phyloP scores from a whole-genome alignment of 1,140 invertebrate species.

The Leucophenga varia region DNA sequence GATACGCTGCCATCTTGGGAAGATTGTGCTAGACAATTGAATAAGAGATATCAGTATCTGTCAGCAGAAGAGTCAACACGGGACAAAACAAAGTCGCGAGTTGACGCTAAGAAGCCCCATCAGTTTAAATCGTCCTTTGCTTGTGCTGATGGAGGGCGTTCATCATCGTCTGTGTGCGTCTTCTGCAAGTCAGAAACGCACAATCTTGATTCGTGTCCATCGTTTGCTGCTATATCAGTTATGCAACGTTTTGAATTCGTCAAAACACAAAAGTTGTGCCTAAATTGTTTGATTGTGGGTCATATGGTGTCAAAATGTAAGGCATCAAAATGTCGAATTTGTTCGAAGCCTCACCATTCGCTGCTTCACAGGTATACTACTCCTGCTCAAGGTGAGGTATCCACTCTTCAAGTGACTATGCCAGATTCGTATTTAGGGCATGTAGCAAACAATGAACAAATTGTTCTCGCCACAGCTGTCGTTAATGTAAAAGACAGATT shows the following conservation, averaged over 20 bases:
- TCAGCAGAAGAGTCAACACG: constrained; percentile 6
- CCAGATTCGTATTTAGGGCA: background rate
- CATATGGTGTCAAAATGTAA: no score
- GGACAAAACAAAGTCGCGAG: background rate
- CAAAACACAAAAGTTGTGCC: no score
- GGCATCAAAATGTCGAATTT: constrained; percentile 7
- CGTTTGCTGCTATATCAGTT: background rate
- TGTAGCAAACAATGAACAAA: background rate
- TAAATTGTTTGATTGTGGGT: constrained; percentile 6
- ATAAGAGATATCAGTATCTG: constrained; percentile 7
- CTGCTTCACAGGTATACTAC: constrained; percentile 6
- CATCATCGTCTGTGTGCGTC: background rate
- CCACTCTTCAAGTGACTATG: background rate
- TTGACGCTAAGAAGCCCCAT: background rate
- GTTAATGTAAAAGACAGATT: constrained; percentile 3
- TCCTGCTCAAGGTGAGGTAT: background rate
- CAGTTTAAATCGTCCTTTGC: background rate
- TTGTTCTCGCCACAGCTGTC: constrained; percentile 5
- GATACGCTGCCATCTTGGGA: constrained; percentile 3
- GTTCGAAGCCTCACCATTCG: constrained; percentile 2
- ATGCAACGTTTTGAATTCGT: no score
- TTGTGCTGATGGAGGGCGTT: background rate
- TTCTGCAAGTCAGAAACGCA: constrained; percentile 1
- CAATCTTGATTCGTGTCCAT: background rate
- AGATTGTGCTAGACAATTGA: constrained; percentile 4